Percentiles rank a stretch among this genome's conserved stretches.
These are phyloP conservation scores for Zaprionus ornatus DNA, from an alignment of 1,140 invertebrate genomes.

Conservation along the genomic window DNA sequence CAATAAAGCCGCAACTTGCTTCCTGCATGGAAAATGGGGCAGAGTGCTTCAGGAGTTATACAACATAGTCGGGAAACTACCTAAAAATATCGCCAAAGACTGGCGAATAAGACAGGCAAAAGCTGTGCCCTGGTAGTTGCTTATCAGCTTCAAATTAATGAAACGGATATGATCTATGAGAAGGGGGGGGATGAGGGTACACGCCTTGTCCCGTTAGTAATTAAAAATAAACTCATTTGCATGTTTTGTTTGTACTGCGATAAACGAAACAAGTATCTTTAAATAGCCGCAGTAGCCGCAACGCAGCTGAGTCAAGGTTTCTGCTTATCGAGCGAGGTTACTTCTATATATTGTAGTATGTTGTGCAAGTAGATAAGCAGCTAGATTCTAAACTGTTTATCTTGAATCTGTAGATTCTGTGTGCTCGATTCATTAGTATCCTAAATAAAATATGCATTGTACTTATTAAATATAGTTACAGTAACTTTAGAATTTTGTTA, in stretches of 20 bases:
- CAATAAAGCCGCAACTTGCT: slow-evolving; percentile 2
- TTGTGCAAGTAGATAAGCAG: slow-evolving; percentile 28
- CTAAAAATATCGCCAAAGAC: neutral
- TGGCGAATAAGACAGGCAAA: neutral
- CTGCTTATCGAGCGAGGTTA: neutral
- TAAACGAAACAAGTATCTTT: slow-evolving; percentile 24
- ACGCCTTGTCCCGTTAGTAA: slow-evolving; percentile 6
- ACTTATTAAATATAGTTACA: neutral
- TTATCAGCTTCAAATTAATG: slow-evolving; percentile 30
- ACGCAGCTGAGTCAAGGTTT: slow-evolving; percentile 7
- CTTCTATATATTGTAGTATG: neutral
- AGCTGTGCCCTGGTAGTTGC: neutral
- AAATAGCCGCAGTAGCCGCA: slow-evolving; percentile 11
- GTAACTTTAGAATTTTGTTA: neutral
- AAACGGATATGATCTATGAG: neutral
- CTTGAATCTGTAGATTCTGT: neutral
- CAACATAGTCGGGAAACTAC: neutral
- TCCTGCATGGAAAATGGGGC: slow-evolving; percentile 42
- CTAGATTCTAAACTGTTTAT: neutral
- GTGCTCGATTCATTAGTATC: neutral
- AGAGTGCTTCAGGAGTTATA: slow-evolving; percentile 31
- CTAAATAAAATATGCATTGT: neutral
- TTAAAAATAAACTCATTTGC: slow-evolving; percentile 41
- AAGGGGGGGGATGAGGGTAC: too few relatives aligned
- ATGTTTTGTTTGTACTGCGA: slow-evolving; percentile 28